phyloP scores from a whole-genome alignment of 2,113 vertebrate species.

The Nannobrachium achirus region DNA sequence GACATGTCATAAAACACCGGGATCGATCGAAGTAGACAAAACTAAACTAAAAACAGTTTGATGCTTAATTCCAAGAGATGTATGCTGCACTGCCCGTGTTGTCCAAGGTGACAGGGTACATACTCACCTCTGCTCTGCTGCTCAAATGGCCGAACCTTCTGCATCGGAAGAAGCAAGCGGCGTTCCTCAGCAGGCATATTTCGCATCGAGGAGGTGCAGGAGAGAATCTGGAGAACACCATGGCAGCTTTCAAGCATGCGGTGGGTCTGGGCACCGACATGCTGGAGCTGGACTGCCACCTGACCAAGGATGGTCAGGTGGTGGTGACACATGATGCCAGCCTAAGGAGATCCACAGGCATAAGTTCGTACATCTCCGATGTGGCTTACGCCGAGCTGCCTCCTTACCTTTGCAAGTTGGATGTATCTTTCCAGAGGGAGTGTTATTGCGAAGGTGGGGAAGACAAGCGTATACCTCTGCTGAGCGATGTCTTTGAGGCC shows the following conservation, averaged over 20 bases:
- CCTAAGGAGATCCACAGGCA: slow-evolving; percentile 88
- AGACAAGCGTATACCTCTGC: slow-evolving; percentile 91
- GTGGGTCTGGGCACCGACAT: slow-evolving; percentile 94
- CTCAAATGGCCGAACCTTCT: slow-evolving; percentile 90
- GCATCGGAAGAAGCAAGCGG: slow-evolving; percentile 87
- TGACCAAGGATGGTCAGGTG: slow-evolving; percentile 95
- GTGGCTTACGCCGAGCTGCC: slow-evolving; percentile 90
- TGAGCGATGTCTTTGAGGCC: slow-evolving; percentile 93
- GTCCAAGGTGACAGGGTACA: slow-evolving; percentile 91
- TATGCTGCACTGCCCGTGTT: slow-evolving; percentile 84
- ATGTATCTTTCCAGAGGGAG: slow-evolving; percentile 93
- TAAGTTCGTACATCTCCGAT: slow-evolving; percentile 85
- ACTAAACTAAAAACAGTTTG: no score
- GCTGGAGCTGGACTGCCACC: slow-evolving; percentile 96
- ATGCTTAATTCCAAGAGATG: slow-evolving; percentile 72
- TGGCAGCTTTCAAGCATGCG: slow-evolving; percentile 94
- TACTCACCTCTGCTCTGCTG: slow-evolving; percentile 90
- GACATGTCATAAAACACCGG: no score
- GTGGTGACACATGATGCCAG: slow-evolving; percentile 94
- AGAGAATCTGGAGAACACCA: slow-evolving; percentile 98
- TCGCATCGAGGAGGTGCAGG: slow-evolving; percentile 97
- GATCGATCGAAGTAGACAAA: no score
- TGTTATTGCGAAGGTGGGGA: slow-evolving; percentile 88
- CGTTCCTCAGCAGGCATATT: slow-evolving; percentile 91
- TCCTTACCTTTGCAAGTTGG: slow-evolving; percentile 89